Percentiles rank a stretch among this genome's conserved stretches.
phyloP scores from a whole-genome alignment of 2,113 vertebrate species.

The Scomber scombrus region DNA sequence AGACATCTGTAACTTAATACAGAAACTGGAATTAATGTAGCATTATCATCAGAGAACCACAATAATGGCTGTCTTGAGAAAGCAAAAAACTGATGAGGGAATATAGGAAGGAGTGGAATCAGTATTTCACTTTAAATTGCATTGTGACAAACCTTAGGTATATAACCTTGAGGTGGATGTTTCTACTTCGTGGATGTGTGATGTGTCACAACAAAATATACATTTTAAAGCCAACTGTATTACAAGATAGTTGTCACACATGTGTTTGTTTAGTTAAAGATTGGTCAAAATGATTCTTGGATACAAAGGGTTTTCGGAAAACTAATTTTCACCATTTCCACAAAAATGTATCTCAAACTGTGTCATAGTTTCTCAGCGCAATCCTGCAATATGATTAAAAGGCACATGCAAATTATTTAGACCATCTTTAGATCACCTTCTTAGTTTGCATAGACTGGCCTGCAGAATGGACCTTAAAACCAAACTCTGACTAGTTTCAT shows the following conservation, averaged over 20 bases:
- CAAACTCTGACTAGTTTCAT: neutral
- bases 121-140: neutral
- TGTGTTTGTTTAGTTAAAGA: conserved; percentile 15
- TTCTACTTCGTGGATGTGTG: conserved; percentile 1
- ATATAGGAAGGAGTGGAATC: conserved; percentile 4
- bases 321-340: conserved; percentile 12
- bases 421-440: neutral
- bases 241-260: conserved; percentile 7
- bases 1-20: conserved; percentile 25
- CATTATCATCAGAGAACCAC: neutral
- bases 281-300: neutral
- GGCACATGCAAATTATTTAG: neutral
- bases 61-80: conserved; percentile 9
- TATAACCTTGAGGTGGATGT: neutral
- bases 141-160: conserved; percentile 32
- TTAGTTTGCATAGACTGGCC: neutral
- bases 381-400: conserved; percentile 8
- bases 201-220: conserved; percentile 12
- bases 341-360: neutral
- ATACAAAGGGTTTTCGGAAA: neutral
- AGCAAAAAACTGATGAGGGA: conserved; percentile 15
- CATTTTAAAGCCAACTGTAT: conserved; percentile 2
- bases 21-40: conserved; percentile 21
- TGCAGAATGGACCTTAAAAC: neutral
- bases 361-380: neutral